These are phyloP conservation scores for Camelus bactrianus DNA, from an alignment of 2,113 vertebrate genomes.

Conservation along the genomic window DNA sequence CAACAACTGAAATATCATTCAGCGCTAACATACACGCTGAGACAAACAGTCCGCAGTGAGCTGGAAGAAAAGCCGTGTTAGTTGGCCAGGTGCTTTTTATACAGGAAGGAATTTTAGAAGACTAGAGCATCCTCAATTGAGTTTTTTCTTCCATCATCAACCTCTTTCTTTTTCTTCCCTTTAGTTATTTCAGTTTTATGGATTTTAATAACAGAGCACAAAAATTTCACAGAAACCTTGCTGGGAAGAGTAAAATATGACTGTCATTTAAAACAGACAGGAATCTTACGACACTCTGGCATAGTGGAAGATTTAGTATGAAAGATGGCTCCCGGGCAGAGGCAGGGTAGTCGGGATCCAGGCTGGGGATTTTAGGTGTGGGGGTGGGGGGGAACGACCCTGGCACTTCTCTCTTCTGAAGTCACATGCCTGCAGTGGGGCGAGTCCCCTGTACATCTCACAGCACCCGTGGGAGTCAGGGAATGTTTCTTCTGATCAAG, in stretches of 20 bases:
- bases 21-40: not conserved
- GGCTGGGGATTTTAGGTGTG: not conserved
- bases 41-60: not conserved
- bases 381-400: too few species aligned
- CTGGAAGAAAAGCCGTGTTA: not conserved
- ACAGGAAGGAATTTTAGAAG: slow-evolving; percentile 29
- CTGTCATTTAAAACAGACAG: not conserved
- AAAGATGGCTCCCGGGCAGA: not conserved
- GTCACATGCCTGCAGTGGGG: not conserved
- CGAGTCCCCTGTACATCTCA: not conserved
- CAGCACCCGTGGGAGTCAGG: not conserved
- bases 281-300: not conserved
- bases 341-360: not conserved
- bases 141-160: not conserved
- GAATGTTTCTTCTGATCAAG: not conserved
- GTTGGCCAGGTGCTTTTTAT: not conserved
- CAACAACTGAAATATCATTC: not conserved
- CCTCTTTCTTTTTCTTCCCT: not conserved
- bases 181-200: slow-evolving; percentile 31
- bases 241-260: slow-evolving; percentile 6
- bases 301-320: not conserved
- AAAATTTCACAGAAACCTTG: not conserved
- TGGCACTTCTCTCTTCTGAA: not conserved
- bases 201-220: slow-evolving; percentile 38
- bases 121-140: not conserved